These are phyloP conservation scores for Eulemur mongoz DNA, from an alignment of 2,797 vertebrate genomes.

Conservation along the genomic window DNA sequence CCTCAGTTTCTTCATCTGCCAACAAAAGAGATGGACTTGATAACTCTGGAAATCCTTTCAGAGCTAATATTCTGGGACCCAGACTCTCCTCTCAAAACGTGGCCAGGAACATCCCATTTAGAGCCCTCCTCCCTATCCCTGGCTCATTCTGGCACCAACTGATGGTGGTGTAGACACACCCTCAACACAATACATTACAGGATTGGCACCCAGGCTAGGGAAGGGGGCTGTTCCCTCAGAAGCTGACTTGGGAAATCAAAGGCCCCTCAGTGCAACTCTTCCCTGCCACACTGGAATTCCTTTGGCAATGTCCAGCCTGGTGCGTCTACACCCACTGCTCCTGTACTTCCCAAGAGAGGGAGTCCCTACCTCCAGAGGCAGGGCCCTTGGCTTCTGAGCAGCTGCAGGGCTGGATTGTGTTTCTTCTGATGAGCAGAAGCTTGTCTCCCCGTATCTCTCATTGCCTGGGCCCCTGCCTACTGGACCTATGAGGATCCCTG, in stretches of 20 bases:
- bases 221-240: neutral
- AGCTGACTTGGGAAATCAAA: neutral
- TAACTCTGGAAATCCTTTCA: neutral
- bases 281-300: neutral
- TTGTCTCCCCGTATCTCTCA: neutral
- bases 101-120: neutral
- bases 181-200: neutral
- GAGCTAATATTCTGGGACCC: neutral
- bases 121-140: neutral
- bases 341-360: neutral
- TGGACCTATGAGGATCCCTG: neutral
- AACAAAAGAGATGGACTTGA: neutral
- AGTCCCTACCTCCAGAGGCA: neutral
- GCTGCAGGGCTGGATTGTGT: neutral
- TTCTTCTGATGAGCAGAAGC: neutral
- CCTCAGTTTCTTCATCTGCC: neutral
- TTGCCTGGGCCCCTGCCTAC: neutral
- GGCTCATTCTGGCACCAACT: neutral
- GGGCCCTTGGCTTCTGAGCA: neutral
- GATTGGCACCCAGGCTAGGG: neutral
- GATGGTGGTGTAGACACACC: neutral
- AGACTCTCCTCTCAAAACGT: neutral
- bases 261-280: neutral
- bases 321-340: neutral
- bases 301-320: rapidly evolving